Evolutionary conservation across 2,888 invertebrate genomes (phyloP).

Genomic region (Strigamia transsilvanica): DNA sequence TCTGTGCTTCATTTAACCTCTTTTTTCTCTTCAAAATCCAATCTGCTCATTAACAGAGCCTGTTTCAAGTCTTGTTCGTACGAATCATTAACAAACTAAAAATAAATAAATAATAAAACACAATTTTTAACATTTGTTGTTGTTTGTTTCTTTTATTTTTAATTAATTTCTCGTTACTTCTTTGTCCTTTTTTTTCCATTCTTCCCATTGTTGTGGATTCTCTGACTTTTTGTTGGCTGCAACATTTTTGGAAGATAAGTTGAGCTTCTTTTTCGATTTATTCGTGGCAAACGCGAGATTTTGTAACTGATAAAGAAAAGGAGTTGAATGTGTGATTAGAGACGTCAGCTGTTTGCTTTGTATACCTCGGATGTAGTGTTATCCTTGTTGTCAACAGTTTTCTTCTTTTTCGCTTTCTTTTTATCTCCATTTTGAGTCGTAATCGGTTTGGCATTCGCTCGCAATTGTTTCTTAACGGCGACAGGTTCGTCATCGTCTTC

Average conservation of each 20-base stretch:
- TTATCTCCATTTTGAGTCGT: constrained; percentile 53
- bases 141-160: neutral
- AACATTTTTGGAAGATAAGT: neutral
- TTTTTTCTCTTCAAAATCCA: constrained; percentile 75
- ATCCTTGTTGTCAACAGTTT: constrained; percentile 56
- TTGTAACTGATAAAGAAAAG: constrained; percentile 59
- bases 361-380: constrained; percentile 9
- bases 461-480: constrained; percentile 55
- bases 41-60: constrained; percentile 78
- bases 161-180: constrained; percentile 65
- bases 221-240: constrained; percentile 58
- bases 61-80: constrained; percentile 70
- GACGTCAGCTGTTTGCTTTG: neutral
- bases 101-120: neutral
- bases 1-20: too few relatives aligned
- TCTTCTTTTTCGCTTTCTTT: constrained; percentile 57
- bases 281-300: constrained; percentile 60
- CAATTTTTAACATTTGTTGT: too few relatives aligned
- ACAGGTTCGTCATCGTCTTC: constrained; percentile 74
- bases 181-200: constrained; percentile 77
- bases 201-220: constrained; percentile 74
- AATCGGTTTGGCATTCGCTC: constrained; percentile 55
- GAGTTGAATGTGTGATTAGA: neutral
- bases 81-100: constrained; percentile 69
- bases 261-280: constrained; percentile 46